A percentile compares a stretch with the other conserved stretches of the same genome.
Evolutionary conservation across 2,888 invertebrate genomes (phyloP).

Genomic region (Diadromus collaris): DNA sequence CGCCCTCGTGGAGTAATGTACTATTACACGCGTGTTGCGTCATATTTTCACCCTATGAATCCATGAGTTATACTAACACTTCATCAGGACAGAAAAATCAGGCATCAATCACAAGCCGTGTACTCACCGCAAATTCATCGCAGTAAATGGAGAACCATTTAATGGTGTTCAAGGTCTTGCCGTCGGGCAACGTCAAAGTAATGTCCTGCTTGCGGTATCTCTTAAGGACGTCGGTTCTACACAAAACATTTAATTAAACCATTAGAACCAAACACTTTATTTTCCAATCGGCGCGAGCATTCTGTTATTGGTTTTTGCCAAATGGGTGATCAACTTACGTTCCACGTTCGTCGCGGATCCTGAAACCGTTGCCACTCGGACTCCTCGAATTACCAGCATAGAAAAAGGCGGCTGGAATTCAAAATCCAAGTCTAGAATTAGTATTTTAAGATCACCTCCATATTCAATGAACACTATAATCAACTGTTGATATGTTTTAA

Average conservation of each 20-base stretch:
- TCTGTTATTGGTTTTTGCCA: neutral
- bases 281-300: neutral
- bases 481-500: neutral
- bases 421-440: constrained; percentile 4
- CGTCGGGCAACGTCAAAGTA: constrained; percentile 93
- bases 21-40: too few relatives aligned
- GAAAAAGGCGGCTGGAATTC: constrained; percentile 91
- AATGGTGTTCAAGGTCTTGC: constrained; percentile 90
- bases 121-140: constrained; percentile 92
- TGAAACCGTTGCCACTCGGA: constrained; percentile 86
- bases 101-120: neutral
- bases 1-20: too few relatives aligned
- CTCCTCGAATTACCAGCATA: constrained; percentile 89
- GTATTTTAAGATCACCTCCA: neutral
- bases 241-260: constrained; percentile 58
- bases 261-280: constrained; percentile 43
- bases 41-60: too few relatives aligned
- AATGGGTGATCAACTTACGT: constrained; percentile 79
- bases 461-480: neutral
- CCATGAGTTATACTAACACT: too few relatives aligned
- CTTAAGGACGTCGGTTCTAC: constrained; percentile 87
- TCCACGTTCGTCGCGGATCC: constrained; percentile 92
- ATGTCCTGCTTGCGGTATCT: constrained; percentile 91
- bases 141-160: constrained; percentile 97
- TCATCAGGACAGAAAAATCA: too few relatives aligned